phyloP scores from a whole-genome alignment of 2,888 invertebrate species.

The Athripsodes cinereus region DNA sequence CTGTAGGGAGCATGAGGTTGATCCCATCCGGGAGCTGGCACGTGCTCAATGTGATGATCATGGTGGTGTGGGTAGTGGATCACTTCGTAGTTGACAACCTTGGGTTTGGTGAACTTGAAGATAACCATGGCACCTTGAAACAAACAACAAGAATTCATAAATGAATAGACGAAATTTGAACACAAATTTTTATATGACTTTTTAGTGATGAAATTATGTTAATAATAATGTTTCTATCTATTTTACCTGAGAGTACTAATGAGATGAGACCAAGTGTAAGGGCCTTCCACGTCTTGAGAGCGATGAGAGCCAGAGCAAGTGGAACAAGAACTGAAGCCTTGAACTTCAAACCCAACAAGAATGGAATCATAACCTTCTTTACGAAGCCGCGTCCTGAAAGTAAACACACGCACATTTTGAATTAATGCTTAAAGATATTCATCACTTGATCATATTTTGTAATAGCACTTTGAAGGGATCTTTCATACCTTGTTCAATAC shows the following conservation, averaged over 20 bases:
- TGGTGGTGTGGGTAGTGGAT: conserved; percentile 72
- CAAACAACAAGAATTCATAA: background rate
- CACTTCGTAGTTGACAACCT: conserved; percentile 82
- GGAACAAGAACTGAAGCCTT: conserved; percentile 81
- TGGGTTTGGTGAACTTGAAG: conserved; percentile 82
- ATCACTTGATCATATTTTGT: no score
- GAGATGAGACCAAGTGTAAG: conserved; percentile 78
- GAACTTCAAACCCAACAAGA: conserved; percentile 79
- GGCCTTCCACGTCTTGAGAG: conserved; percentile 86
- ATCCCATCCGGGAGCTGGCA: conserved; percentile 38
- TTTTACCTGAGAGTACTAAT: conserved; percentile 67
- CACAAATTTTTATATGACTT: background rate
- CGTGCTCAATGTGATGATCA: conserved; percentile 62
- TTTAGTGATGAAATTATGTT: background rate
- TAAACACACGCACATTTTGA: conserved; percentile 17
- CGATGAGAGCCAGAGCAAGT: conserved; percentile 73
- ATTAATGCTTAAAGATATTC: no score
- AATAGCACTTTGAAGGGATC: background rate
- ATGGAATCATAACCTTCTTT: conserved; percentile 78
- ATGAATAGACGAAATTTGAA: background rate
- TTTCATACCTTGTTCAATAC: conserved; percentile 24
- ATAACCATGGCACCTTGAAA: conserved; percentile 65
- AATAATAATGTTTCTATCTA: background rate
- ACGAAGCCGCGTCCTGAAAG: conserved; percentile 72
- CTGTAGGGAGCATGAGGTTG: conserved; percentile 57